Evolutionary conservation across 2,888 invertebrate species (phyloP).

Genomic region (Steinernema hermaphroditum): DNA sequence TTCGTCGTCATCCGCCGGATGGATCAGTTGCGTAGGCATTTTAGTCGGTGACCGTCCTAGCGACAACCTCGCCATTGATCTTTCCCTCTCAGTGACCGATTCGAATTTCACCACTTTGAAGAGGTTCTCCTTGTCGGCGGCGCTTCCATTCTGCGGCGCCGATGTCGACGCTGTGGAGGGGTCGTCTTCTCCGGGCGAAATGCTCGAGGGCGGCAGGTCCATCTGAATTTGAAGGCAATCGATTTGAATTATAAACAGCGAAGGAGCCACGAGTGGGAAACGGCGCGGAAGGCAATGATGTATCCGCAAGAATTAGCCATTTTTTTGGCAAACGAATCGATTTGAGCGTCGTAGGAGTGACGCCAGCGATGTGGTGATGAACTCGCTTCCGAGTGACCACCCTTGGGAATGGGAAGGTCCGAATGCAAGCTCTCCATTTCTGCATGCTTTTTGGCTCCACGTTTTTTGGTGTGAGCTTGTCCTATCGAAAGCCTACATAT

Average conservation of each 20-base stretch:
- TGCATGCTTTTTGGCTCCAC: too few species aligned
- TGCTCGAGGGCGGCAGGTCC: not conserved
- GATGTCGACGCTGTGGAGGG: not conserved
- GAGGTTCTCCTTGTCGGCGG: constrained; percentile 28
- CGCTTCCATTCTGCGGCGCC: not conserved
- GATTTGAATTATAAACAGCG: constrained; percentile 4
- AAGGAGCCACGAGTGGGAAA: not conserved
- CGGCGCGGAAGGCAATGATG: not conserved
- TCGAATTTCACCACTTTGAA: constrained; percentile 51
- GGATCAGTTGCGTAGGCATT: constrained; percentile 65
- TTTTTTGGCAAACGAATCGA: constrained; percentile 24
- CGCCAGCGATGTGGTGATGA: not conserved
- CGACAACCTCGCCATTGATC: constrained; percentile 34
- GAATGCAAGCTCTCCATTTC: too few species aligned
- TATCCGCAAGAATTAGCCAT: not conserved
- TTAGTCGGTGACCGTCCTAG: constrained; percentile 45
- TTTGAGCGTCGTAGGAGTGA: not conserved
- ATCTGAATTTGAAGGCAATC: constrained; percentile 4
- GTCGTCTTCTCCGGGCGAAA: not conserved
- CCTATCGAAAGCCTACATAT: too few species aligned
- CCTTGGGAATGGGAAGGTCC: too few species aligned
- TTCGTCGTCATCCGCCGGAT: constrained; percentile 66
- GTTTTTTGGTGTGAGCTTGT: too few species aligned
- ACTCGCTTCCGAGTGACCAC: constrained; percentile 7
- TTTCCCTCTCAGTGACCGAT: constrained; percentile 53